Conservation (phyloP, 2,888 invertebrate genomes). For the Helobdella robusta region DNA sequence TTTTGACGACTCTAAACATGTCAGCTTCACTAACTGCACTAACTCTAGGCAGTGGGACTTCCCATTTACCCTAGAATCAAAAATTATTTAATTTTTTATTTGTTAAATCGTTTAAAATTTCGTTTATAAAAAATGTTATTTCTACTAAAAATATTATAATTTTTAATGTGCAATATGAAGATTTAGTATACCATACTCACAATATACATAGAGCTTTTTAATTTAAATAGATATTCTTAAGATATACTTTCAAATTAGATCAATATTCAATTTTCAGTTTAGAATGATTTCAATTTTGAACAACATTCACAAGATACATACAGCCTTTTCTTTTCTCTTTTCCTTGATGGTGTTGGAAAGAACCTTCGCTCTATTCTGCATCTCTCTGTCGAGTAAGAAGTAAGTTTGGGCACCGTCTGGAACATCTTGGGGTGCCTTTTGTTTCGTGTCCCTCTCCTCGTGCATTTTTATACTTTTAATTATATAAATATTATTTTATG, state of each 20-base stretch:
- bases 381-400: slow-evolving; percentile 91
- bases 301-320: slow-evolving; percentile 37
- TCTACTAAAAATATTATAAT: too few relatives aligned
- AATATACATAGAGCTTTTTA: too few relatives aligned
- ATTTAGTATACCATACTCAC: too few relatives aligned
- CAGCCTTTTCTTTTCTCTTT: slow-evolving; percentile 94
- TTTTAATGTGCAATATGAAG: too few relatives aligned
- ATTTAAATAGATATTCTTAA: too few relatives aligned
- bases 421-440: slow-evolving; percentile 61
- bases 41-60: slow-evolving; percentile 97
- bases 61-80: slow-evolving; percentile 76
- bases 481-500: background rate
- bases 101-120: too few relatives aligned
- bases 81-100: too few relatives aligned
- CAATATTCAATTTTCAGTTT: background rate
- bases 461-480: slow-evolving; percentile 69
- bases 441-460: slow-evolving; percentile 81
- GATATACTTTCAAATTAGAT: too few relatives aligned
- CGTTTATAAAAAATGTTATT: too few relatives aligned
- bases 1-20: slow-evolving; percentile 82
- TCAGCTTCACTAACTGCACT: slow-evolving; percentile 90
- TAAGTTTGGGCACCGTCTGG: slow-evolving; percentile 86
- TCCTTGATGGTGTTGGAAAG: slow-evolving; percentile 98
- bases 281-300: background rate
- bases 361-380: slow-evolving; percentile 84